phyloP scores from a whole-genome alignment of 1,140 invertebrate species.

The Heliconius himera region DNA sequence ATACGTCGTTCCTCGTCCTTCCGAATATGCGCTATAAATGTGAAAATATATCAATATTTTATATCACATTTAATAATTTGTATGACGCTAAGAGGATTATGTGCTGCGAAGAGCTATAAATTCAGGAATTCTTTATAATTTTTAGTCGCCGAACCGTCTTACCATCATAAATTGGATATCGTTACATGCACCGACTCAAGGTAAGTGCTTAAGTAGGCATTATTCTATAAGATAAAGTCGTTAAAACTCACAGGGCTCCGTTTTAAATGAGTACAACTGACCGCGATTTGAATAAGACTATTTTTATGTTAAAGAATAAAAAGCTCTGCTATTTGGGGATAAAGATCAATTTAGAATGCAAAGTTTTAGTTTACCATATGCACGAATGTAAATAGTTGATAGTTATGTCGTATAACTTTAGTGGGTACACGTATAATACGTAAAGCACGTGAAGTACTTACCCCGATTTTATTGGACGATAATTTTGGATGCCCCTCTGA shows the following conservation, averaged over 20 bases:
- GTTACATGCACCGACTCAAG: slow-evolving; percentile 67
- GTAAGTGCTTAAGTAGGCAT: slow-evolving; percentile 69
- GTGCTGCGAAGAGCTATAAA: slow-evolving; percentile 62
- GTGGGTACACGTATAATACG: slow-evolving; percentile 58
- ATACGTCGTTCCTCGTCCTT: slow-evolving; percentile 34
- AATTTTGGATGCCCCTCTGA: slow-evolving; percentile 56
- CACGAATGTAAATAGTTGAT: slow-evolving; percentile 47
- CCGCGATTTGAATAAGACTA: slow-evolving; percentile 14
- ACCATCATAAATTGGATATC: slow-evolving; percentile 79
- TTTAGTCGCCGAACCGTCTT: slow-evolving; percentile 68
- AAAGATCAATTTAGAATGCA: slow-evolving; percentile 19
- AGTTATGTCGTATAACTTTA: slow-evolving; percentile 69
- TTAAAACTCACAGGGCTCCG: slow-evolving; percentile 53
- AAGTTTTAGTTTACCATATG: slow-evolving; percentile 18
- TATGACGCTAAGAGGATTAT: slow-evolving; percentile 74
- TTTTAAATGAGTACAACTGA: slow-evolving; percentile 44
- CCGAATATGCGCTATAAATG: slow-evolving; percentile 55
- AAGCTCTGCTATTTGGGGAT: background rate
- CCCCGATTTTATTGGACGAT: slow-evolving; percentile 57
- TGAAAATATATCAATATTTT: slow-evolving; percentile 77
- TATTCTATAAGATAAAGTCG: slow-evolving; percentile 74
- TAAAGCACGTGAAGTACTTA: slow-evolving; percentile 48
- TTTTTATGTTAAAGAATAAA: background rate
- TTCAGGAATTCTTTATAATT: slow-evolving; percentile 79
- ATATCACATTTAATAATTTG: slow-evolving; percentile 66